Conservation (phyloP, 2,113 vertebrate species). For the Perca schrenkii region DNA sequence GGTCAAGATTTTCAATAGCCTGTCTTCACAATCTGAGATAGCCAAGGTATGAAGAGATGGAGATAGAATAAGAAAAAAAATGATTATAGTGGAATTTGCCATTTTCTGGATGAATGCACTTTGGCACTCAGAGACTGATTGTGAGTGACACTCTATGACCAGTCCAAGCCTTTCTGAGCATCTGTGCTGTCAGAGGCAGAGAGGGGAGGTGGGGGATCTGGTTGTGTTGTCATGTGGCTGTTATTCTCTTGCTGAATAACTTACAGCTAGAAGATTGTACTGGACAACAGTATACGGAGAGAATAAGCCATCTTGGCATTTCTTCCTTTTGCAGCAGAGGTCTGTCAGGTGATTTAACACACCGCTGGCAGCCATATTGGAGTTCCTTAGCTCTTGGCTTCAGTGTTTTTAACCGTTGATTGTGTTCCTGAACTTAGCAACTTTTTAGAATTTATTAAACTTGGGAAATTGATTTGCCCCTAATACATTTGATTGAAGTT, state of each 20-base stretch:
- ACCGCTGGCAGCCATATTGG: conserved; percentile 48
- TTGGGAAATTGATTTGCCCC: conserved; percentile 21
- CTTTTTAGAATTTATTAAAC: conserved; percentile 35
- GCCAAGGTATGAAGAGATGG: conserved; percentile 63
- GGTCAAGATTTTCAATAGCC: conserved; percentile 74
- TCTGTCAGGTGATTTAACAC: conserved; percentile 61
- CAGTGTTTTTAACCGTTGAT: conserved; percentile 32
- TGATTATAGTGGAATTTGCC: conserved; percentile 79
- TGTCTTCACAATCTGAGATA: conserved; percentile 56
- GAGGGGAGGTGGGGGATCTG: conserved; percentile 38
- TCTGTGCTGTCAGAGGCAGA: conserved; percentile 68
- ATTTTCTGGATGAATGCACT: conserved; percentile 82
- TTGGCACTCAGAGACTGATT: conserved; percentile 75
- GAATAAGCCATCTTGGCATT: conserved; percentile 63
- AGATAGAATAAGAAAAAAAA: conserved; percentile 75
- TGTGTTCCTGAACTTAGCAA: conserved; percentile 38
- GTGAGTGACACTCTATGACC: conserved; percentile 80
- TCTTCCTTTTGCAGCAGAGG: conserved; percentile 43
- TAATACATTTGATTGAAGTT: conserved; percentile 51
- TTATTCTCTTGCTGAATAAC: conserved; percentile 71
- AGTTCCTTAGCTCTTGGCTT: conserved; percentile 19
- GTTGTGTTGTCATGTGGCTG: conserved; percentile 64
- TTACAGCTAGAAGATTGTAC: conserved; percentile 71
- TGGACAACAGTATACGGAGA: conserved; percentile 59
- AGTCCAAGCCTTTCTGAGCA: conserved; percentile 70